Evolutionary conservation across 2,113 vertebrate genomes (phyloP), one percentile per base, ranked within the genome.

Genomic region (Gyps fulvus): DNA sequence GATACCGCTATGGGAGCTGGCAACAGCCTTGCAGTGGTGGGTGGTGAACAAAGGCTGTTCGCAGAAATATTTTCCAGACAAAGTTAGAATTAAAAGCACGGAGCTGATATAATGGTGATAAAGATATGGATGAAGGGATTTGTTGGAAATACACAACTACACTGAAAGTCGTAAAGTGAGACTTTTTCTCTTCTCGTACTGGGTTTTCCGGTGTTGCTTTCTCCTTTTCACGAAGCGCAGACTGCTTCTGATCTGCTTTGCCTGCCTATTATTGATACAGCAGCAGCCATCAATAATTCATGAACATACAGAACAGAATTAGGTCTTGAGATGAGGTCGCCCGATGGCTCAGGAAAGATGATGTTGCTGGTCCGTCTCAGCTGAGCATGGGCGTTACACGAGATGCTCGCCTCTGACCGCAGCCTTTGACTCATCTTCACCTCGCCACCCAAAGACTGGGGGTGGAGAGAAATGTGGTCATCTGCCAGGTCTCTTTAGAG

Each of bases 1-100:
- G 52, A 18, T 55, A 18, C 25, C 49, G 80, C 87, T 52, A 57
- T 27, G 92, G 47, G 89, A 87, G 91, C 92, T 90, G 92, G 96
- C 92, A 90, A 38, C 97, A 86, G 40, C 93, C 93, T 38, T 9
- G 7, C 84, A 69, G 74, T 42, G 65, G 38, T 74, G 90, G 91
- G 88, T 34, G 89, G 86, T 10, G 69, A 97, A 95, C 96, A 94
- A 91, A 96, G 69, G 25, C 90, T 49, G 55, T 49, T 49, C 55
- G 38, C 89, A 34, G 85, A 92, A 73, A 70, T 67, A 63, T 62
- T 77, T 92, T 88, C 67, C 70, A 83, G 70, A 43, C 74, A 47
- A 81, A 93, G 74, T 72, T 69, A 47, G 90, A 72, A 73, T 67
- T 79, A 70, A 87, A 83, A 89, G 94, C 73, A 8, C 7, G 13